Evolutionary conservation across 2,797 vertebrate species (phyloP).

Genomic region (Chaunax sp.): DNA sequence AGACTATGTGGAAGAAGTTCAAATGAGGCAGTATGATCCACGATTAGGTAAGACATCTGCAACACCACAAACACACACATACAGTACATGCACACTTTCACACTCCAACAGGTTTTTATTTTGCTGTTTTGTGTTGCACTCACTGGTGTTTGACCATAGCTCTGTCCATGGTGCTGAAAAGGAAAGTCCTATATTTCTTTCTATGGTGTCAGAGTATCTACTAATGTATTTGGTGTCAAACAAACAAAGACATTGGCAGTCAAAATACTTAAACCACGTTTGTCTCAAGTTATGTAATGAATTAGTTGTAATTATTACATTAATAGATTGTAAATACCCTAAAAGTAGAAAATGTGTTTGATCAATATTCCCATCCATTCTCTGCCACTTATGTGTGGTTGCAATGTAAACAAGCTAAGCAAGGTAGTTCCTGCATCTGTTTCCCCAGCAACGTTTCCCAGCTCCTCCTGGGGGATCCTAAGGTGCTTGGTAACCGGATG

Average conservation of each 20-base stretch:
- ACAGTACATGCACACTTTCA: neutral
- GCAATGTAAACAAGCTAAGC: too few relatives aligned
- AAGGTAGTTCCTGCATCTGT: too few relatives aligned
- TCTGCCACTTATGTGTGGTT: too few relatives aligned
- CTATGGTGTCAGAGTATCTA: neutral
- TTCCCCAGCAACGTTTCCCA: too few relatives aligned
- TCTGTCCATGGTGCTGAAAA: constrained; percentile 57
- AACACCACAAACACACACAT: constrained; percentile 9
- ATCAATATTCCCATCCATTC: too few relatives aligned
- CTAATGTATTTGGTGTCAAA: constrained; percentile 5
- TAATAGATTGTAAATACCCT: too few relatives aligned
- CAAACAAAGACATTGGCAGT: neutral
- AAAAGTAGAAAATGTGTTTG: too few relatives aligned
- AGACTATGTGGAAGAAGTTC: constrained; percentile 96
- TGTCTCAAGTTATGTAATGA: too few relatives aligned
- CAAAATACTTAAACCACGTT: neutral
- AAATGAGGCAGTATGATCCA: constrained; percentile 95
- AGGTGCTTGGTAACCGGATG: too few relatives aligned
- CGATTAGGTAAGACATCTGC: constrained; percentile 88
- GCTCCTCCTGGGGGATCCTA: too few relatives aligned
- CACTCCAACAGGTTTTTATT: constrained; percentile 3
- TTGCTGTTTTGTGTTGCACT: constrained; percentile 3
- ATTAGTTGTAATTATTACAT: too few relatives aligned
- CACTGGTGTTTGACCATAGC: neutral
- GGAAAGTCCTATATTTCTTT: neutral